Percentiles rank a stretch among this genome's conserved stretches.
phyloP scores from a whole-genome alignment of 2,797 vertebrate species.

The Sebastolobus alascanus region DNA sequence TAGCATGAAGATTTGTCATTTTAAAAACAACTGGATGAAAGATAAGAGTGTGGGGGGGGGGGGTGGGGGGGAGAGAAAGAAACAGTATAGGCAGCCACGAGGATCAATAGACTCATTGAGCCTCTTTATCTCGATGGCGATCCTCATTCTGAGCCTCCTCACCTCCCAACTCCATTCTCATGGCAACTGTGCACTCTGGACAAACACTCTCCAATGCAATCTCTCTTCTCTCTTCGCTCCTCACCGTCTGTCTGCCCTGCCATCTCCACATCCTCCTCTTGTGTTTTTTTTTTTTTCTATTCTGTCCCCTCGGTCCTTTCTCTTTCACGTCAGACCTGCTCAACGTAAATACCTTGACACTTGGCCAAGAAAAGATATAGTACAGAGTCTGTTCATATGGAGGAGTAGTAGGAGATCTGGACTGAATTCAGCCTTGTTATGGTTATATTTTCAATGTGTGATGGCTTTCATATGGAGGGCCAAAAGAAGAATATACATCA shows the following conservation, averaged over 20 bases:
- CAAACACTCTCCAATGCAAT: conserved; percentile 65
- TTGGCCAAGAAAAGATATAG: conserved; percentile 26
- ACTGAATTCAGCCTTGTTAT: conserved; percentile 58
- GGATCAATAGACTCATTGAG: conserved; percentile 83
- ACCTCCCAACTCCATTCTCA: conserved; percentile 72
- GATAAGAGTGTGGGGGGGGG: background rate
- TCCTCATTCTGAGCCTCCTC: conserved; percentile 56
- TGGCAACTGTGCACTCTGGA: conserved; percentile 78
- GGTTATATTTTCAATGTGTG: conserved; percentile 40
- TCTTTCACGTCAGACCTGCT: conserved; percentile 44
- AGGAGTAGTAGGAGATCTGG: conserved; percentile 26
- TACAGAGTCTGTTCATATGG: conserved; percentile 29
- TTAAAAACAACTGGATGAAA: conserved; percentile 32
- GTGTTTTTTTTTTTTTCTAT: conserved; percentile 36
- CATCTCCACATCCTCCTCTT: conserved; percentile 33
- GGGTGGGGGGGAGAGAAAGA: background rate
- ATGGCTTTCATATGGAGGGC: conserved; percentile 47
- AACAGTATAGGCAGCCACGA: conserved; percentile 59
- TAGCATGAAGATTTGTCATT: conserved; percentile 12
- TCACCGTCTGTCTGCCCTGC: conserved; percentile 21
- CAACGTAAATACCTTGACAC: conserved; percentile 39
- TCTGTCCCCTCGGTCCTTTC: conserved; percentile 38
- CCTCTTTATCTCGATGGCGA: conserved; percentile 77
- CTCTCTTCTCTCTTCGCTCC: conserved; percentile 50
- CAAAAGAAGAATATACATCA: conserved; percentile 42